Base-by-base conservation (phyloP, 2,113 vertebrate genomes). In the Microtus pennsylvanicus region DNA sequence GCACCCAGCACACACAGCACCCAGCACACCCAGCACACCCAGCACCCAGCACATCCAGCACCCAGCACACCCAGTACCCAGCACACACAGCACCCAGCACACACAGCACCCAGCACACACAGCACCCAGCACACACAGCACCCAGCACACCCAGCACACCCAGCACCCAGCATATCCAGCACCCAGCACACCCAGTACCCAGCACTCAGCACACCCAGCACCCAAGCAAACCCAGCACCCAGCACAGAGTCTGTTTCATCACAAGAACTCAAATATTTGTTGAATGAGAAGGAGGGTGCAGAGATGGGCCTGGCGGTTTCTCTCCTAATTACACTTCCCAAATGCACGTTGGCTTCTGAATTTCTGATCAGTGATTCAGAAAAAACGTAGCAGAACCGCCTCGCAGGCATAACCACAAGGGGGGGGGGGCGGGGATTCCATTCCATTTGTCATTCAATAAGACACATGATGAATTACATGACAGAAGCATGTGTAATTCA, bases 381-480 rank as follows among this genome's bases (percentile, higher is more conserved):
- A 52, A 63, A 97, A 94, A 45, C 22, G 69, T 88, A 89, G 26
- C 58, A 88, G 24, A 90, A 35, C 76, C 55, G 24, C 85, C 92
- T 91, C 52, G 16, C 47, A 22, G n/a, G 8, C 70, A 22, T 21
- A 38, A 50, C 77, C 38, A 80, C 52, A 65, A 65, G 92, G 0
- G 3, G 7, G 11, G 0, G 2, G 7, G 42, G 17, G 42, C 14
- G 82, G 1, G 17, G 26, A 65, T 76, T 89, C 69, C 58, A n/a
- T 88, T 87, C 77, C n/a, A 58, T 89, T 95, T 97, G 92, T 94
- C 78, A 90, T 90, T 96, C 90, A 92, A 86, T 94, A 96, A 97
- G 85, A 90, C n/a, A 87, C 69, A 87, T 28, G 74, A 96, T 72
- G 90, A 96, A 92, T 95, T 82, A 69, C 90, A 93, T 75, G 77